These are phyloP conservation scores for Nipponia nippon DNA, from an alignment of 2,113 vertebrate species.

Conservation along the genomic window DNA sequence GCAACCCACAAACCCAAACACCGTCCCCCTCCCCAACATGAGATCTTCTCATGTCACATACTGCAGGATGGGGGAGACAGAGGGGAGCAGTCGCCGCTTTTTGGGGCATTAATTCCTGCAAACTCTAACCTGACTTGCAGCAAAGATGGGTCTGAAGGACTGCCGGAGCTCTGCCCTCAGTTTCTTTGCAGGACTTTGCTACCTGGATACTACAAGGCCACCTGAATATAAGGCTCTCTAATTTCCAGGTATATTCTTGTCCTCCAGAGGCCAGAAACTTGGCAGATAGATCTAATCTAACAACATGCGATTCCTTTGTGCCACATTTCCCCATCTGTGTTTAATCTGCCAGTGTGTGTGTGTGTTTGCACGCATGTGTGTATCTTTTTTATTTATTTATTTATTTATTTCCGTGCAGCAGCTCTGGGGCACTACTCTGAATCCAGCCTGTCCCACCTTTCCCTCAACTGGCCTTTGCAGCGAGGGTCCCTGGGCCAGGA, in stretches of 20 bases:
- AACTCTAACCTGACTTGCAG: not conserved
- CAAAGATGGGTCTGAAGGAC: not conserved
- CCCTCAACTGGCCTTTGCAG: not conserved
- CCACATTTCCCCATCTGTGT: not conserved
- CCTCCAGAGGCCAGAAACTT: not conserved
- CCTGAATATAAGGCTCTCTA: not conserved
- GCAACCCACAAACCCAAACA: not conserved
- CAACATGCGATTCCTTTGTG: not conserved
- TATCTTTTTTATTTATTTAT: too few relatives aligned
- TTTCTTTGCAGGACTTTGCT: not conserved
- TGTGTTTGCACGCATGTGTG: too few relatives aligned
- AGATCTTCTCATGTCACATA: not conserved
- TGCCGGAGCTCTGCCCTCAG: not conserved
- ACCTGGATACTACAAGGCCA: not conserved
- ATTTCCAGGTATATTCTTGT: not conserved
- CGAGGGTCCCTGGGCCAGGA: accelerated
- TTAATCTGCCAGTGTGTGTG: not conserved
- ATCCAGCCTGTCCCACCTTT: not conserved
- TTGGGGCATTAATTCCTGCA: not conserved
- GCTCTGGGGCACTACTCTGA: not conserved
- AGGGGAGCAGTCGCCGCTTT: not conserved
- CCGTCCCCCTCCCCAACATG: accelerated
- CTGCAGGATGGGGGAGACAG: not conserved
- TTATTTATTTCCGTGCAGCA: not conserved
- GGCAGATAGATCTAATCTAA: not conserved